Evolutionary conservation across 1,140 invertebrate species (phyloP), one percentile per base, ranked within the genome.

Genomic region (Pseudomyrmex cubaensis): DNA sequence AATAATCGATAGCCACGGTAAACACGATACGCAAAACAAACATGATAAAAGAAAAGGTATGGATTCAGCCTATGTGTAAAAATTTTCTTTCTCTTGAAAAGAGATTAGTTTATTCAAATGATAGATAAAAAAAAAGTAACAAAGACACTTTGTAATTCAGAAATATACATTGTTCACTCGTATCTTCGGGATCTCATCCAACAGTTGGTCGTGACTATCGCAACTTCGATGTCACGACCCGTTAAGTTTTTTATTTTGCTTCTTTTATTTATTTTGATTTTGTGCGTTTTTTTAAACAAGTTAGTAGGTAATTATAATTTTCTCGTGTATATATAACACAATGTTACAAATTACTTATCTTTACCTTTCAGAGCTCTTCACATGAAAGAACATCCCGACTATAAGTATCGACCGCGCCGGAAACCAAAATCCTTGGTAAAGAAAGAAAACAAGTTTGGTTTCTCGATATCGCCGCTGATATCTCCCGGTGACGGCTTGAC

Each of bases 381-480:
- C 95, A 99, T 99, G 98, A 98, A 98, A 94, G 98, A 99, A 93
- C 98, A 99, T 92, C 98, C 98, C 5, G 98, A 99, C 93, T 99
- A 99, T 95, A 99, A 99, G 94, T 99, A 99, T 94, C 96, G 98
- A 48, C 98, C 98, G 13, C 95, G 98, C 69, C 95, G 98, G 86
- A 99, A 99, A 94, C 98, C 98, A 1, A 99, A 99, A 92, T 93
- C 95, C 0, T 86, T 95, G 13, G 91, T 97, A 72, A 97, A 97
- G 91, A 97, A 97, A 87, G 96, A 97, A 88, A 95, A 96, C 44
- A 97, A 97, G 91, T 97, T 96, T 87, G 96, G 96, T 1, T 97
- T 97, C 91, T 95, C 95, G 7, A 95, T 97, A 85, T 95, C 95
- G 46, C 95, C 96, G 0, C 91, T 96, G 8, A 95, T 96, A 50